Conservation (phyloP, 2,888 invertebrate species). For the Oasisia sp. region DNA sequence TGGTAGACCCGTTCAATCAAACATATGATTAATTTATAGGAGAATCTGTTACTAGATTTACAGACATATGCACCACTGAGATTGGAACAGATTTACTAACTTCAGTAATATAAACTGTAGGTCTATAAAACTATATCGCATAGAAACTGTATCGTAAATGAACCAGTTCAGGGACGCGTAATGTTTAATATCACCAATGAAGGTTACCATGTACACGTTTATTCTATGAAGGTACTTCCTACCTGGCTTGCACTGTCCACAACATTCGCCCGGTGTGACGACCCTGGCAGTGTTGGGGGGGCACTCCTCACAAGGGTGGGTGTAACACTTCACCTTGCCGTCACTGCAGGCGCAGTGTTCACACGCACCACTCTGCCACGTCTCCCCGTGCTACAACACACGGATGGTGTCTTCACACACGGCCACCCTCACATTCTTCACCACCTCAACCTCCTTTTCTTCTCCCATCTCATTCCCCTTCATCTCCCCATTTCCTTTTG, state of each 20-base stretch:
- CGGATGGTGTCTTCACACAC: not conserved
- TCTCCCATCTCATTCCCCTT: not conserved
- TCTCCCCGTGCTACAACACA: slow-evolving; percentile 47
- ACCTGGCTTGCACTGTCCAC: slow-evolving; percentile 52
- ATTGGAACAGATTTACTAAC: too few relatives aligned
- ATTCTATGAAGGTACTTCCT: not conserved
- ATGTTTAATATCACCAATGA: not conserved
- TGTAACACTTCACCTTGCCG: slow-evolving; percentile 52
- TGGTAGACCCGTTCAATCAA: too few relatives aligned
- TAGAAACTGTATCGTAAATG: too few relatives aligned
- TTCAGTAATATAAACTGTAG: too few relatives aligned
- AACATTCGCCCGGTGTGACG: slow-evolving; percentile 48
- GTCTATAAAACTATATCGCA: too few relatives aligned
- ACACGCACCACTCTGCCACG: slow-evolving; percentile 53
- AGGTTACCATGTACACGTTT: not conserved
- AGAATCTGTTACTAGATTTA: too few relatives aligned
- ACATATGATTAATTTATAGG: too few relatives aligned
- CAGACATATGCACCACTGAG: too few relatives aligned
- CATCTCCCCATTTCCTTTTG: not conserved
- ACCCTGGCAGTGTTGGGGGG: slow-evolving; percentile 42
- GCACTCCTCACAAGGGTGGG: slow-evolving; percentile 45
- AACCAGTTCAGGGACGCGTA: too few relatives aligned
- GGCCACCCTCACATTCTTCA: not conserved
- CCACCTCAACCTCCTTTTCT: not conserved
- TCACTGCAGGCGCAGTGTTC: slow-evolving; percentile 54